phyloP scores from a whole-genome alignment of 2,113 vertebrate species.

The Pampusana beccarii region DNA sequence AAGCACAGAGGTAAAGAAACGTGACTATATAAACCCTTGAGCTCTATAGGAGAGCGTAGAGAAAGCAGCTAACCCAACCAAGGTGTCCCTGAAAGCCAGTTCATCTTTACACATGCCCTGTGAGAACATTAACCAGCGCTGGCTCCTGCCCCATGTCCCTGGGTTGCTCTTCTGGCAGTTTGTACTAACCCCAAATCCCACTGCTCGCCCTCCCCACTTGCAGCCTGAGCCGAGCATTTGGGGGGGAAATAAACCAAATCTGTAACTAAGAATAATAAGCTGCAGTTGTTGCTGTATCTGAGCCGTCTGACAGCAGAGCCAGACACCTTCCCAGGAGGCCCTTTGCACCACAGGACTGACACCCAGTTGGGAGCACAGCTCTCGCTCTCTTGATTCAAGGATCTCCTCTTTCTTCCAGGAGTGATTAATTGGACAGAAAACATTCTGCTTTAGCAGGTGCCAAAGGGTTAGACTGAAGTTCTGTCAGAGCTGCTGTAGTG shows the following conservation, averaged over 20 bases:
- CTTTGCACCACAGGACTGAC: slow-evolving; percentile 44
- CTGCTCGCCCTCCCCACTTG: neutral
- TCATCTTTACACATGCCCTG: neutral
- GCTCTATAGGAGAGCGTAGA: neutral
- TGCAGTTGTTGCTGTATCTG: slow-evolving; percentile 8
- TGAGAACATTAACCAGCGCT: neutral
- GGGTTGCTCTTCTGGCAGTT: neutral
- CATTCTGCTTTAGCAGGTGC: slow-evolving; percentile 35
- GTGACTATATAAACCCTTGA: neutral
- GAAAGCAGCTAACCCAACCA: slow-evolving; percentile 4
- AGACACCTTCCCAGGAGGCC: neutral
- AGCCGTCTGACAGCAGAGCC: slow-evolving; percentile 12
- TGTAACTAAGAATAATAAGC: slow-evolving; percentile 42
- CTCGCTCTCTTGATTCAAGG: slow-evolving; percentile 26
- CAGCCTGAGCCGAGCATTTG: neutral
- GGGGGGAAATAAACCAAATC: slow-evolving; percentile 14
- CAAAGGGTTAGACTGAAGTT: slow-evolving; percentile 49
- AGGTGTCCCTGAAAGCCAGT: neutral
- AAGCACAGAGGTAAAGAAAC: neutral
- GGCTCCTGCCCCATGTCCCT: neutral
- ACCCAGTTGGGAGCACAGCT: neutral
- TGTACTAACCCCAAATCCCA: neutral
- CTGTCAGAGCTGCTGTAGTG: slow-evolving; percentile 6
- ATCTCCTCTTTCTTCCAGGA: slow-evolving; percentile 43
- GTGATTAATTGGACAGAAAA: slow-evolving; percentile 61